Base-by-base conservation (phyloP, 2,888 invertebrate genomes). In the Oegoconia quadripuncta region DNA sequence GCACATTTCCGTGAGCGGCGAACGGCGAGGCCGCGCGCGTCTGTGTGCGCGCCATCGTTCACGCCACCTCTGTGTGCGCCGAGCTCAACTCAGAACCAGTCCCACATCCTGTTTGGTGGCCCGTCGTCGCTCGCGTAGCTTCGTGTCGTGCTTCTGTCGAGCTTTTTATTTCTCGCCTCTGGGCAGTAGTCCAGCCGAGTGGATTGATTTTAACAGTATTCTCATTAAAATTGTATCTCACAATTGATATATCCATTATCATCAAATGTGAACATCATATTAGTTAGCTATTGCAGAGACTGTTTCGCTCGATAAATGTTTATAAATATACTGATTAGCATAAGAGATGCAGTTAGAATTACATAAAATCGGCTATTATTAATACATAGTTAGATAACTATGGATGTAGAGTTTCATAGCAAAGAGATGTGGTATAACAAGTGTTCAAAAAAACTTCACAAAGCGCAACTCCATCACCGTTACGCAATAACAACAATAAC, bases 91-190 rank as follows among this genome's bases (percentile, higher is more conserved):
- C 64, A 69, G 74, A 82, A 87, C 87, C 87, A 87, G 87, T 87
- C 86, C 71, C 78, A 87, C 87, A 87, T 87, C 87, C 87, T 87
- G 87, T 87, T 87, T 82, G 79, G 76, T 73, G 75, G 76, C 72
- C 71, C 75, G 74, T 59, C 75, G 74, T 59, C 74, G 75, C 70
- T 60, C 63, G 74, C 61, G 59, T 79, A 76, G 74, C 83, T 76
- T 75, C 72, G 74, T 44, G 45, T 55, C 62, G 65, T 68, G 71
- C 76, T 72, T 70, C 74, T 74, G 69, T 67, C 48, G 74, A 84
- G 84, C 86, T 87, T 87, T 86, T 87, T 86, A 84, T 81, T 84
- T 80, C 70, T 73, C 80, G 75, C 75, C 70, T 71, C 49, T 55
- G 62, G 68, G 70, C 63, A 55, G 66, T 39, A 34, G 30, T 35